Evolutionary conservation across 2,888 invertebrate genomes (phyloP), one percentile per base, ranked within the genome.

Genomic region (Cenopis cana): DNA sequence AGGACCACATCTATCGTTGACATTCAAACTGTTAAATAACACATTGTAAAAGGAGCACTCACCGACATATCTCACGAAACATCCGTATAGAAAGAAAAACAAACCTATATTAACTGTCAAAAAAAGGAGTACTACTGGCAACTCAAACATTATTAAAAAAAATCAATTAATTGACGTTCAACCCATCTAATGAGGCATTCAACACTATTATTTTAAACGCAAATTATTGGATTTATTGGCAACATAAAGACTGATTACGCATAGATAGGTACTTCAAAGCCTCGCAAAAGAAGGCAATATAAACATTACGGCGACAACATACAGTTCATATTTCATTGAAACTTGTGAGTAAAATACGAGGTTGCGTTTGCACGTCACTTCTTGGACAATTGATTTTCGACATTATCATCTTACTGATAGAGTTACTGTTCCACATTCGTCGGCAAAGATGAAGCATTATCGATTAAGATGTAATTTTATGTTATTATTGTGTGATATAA

Each of bases 21-120:
- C 24, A 24, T 24, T 24, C n/a, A n/a, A n/a, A n/a, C n/a, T n/a
- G n/a, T n/a, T n/a, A n/a, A n/a, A 24, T 24, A 24, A 24, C 4
- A 24, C 24, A 24, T n/a, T n/a, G 24, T 24, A 67, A 18, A 69
- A 33, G 0, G 33, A 9, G 24, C n/a, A 87, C 91, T 90, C 69
- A 91, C 91, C 91, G 41, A 85, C 87, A 68, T 78, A 81, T 74
- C 75, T 85, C 11, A 89, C 81, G 9, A 90, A 74, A 2, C 88
- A 66, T 1, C 79, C 83, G 70, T 91, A 91, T 14, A 91, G 78
- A 9, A 85, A 36, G 83, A 84, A 88, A 74, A 91, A 88, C 1
- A 90, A 60, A 0, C 82, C 59, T 52, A 91, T 79, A 67, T 89
- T 89, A 0, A 87, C 1, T 0, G 78, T 61, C 82, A 91, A 82